Evolutionary conservation across 2,113 vertebrate species (phyloP).

Genomic region (Chionis minor): DNA sequence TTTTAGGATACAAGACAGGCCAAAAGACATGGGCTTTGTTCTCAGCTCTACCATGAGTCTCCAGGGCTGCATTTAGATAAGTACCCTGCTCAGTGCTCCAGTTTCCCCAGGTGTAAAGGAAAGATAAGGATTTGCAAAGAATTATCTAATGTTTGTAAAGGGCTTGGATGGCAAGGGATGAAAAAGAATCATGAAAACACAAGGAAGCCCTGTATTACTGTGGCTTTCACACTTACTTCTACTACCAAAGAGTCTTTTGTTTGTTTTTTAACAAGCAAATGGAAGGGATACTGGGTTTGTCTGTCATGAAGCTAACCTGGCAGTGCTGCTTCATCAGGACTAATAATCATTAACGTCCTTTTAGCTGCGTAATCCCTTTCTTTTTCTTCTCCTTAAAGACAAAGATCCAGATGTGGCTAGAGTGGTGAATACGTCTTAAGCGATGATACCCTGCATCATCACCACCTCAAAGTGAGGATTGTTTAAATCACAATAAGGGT

Average conservation of each 20-base stretch:
- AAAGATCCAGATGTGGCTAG: not conserved
- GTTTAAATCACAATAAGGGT: not conserved
- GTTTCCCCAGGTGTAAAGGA: not conserved
- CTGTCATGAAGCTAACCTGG: not conserved
- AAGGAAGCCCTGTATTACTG: not conserved
- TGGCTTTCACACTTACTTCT: not conserved
- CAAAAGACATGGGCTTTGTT: not conserved
- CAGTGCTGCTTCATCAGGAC: not conserved
- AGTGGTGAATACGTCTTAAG: not conserved
- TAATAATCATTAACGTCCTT: not conserved
- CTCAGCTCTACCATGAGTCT: not conserved
- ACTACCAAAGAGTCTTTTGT: not conserved
- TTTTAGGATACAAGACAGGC: not conserved
- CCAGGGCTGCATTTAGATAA: not conserved
- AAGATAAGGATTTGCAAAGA: slow-evolving; percentile 2
- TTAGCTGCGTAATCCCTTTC: not conserved
- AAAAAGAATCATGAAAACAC: not conserved
- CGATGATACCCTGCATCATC: not conserved
- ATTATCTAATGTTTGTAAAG: not conserved
- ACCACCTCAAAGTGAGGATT: not conserved
- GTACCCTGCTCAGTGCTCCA: not conserved
- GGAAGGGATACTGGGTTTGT: not conserved
- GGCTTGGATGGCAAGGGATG: not conserved
- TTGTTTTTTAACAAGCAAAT: not conserved
- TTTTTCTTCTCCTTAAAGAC: not conserved